phyloP scores from a whole-genome alignment of 2,888 invertebrate species.

The Notocelia uddmanniana region DNA sequence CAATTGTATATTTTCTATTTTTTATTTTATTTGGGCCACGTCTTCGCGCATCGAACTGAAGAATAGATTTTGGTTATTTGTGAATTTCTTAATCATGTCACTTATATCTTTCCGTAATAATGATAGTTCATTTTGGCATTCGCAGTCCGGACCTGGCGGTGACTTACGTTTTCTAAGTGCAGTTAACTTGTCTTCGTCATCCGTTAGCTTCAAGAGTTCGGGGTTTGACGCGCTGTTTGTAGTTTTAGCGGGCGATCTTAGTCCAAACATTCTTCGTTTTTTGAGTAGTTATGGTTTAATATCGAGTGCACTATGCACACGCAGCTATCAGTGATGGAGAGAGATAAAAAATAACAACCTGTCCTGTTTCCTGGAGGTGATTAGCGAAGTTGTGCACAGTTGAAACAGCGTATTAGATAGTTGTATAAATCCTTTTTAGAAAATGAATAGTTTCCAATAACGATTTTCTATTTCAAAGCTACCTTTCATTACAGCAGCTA shows the following conservation, averaged over 20 bases:
- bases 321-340: not conserved
- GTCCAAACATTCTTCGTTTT: not conserved
- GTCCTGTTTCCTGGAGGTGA: slow-evolving; percentile 8
- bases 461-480: not conserved
- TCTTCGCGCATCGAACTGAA: not conserved
- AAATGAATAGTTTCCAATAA: no score
- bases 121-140: slow-evolving; percentile 2
- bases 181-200: not conserved
- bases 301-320: not conserved
- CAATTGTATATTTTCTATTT: slow-evolving; percentile 2
- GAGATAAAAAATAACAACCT: slow-evolving; percentile 19
- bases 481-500: not conserved
- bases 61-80: not conserved
- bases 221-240: not conserved
- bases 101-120: slow-evolving; percentile 1
- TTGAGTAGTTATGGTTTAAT: not conserved
- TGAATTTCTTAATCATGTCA: not conserved
- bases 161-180: not conserved
- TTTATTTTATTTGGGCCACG: not conserved
- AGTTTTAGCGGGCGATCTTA: not conserved
- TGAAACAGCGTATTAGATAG: slow-evolving; percentile 4
- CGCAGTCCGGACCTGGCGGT: slow-evolving; percentile 9
- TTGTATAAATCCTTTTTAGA: no score
- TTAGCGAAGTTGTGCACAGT: slow-evolving; percentile 2
- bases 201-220: not conserved